Evolutionary conservation across 2,888 invertebrate genomes (phyloP).

Genomic region (Spodoptera picta): DNA sequence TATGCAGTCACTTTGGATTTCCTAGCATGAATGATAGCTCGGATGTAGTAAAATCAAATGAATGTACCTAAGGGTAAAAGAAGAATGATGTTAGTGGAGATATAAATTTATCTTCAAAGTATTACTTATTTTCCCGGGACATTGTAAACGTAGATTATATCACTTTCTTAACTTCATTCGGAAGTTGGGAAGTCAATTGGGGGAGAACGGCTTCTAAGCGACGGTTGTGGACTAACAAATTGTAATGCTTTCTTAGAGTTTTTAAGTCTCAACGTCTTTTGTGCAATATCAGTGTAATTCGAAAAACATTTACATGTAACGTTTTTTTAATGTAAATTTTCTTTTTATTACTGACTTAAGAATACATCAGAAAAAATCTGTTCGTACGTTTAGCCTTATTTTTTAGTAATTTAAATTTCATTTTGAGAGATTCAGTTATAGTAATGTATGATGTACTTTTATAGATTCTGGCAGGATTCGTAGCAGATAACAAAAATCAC

Average conservation of each 20-base stretch:
- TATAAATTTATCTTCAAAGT: slow-evolving; percentile 32
- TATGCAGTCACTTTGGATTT: slow-evolving; percentile 54
- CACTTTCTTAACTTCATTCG: slow-evolving; percentile 37
- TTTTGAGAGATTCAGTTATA: too few relatives aligned
- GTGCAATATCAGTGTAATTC: neutral
- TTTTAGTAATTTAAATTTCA: too few relatives aligned
- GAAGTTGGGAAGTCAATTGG: slow-evolving; percentile 46
- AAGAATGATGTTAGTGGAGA: slow-evolving; percentile 35
- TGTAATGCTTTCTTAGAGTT: slow-evolving; percentile 19
- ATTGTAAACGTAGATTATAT: slow-evolving; percentile 44
- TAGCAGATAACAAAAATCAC: too few relatives aligned
- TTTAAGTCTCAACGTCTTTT: slow-evolving; percentile 1
- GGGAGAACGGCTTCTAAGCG: slow-evolving; percentile 34
- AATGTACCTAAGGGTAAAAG: slow-evolving; percentile 16
- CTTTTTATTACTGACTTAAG: too few relatives aligned
- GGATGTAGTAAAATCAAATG: slow-evolving; percentile 48
- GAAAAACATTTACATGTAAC: neutral
- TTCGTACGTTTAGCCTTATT: too few relatives aligned
- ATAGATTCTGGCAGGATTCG: too few relatives aligned
- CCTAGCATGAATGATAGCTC: slow-evolving; percentile 45
- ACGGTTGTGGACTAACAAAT: slow-evolving; percentile 33
- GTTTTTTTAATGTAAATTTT: too few relatives aligned
- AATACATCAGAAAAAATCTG: too few relatives aligned
- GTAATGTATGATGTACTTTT: too few relatives aligned
- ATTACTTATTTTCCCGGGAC: slow-evolving; percentile 32